Base-by-base conservation (phyloP, 2,797 vertebrate species). In the Mycteria americana region DNA sequence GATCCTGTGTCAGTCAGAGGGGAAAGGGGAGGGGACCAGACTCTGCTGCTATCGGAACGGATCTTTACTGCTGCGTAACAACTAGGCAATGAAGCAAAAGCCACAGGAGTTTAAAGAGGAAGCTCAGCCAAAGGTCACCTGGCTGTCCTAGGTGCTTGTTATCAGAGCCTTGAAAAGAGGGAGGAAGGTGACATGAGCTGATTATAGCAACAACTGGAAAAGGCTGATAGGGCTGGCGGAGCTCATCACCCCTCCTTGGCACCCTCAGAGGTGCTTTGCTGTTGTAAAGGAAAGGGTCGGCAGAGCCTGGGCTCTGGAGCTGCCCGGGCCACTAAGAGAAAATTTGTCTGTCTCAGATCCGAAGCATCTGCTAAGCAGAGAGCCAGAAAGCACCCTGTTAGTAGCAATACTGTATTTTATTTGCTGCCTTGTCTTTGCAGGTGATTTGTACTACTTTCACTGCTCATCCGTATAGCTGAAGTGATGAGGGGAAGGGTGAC, bases 91-190 rank as follows among this genome's bases (percentile, higher is more conserved):
- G 54, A 78, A 82, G 91, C 33, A 93, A 85, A 92, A 91, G 93
- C 62, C 85, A 88, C 3, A 0, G 22, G 68, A 67, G 50, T 95
- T 96, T 87, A 79, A 88, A 93, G 88, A 74, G 78, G 68, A 89
- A 92, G 82, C 92, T 85, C 92, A 94, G 87, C 68, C 94, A 93
- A 92, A 95, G 89, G 91, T 95, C 96, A 93, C 56, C 57, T 80
- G 89, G 82, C 72, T 83, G 79, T 51, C n/a, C 82, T 85, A 70
- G 81, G 75, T 85, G 51, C 73, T 86, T 79, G 30, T 87, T 93
- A 93, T 95, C 93, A 95, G 64, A 60, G 13, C 79, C 93, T 80
- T 93, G 92, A 56, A 74, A 90, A 90, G 48, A 57, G 31, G 56
- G 81, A 83, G 56, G 56, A 83, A 91, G 84, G 79, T 88, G 59